Evolutionary conservation across 2,888 invertebrate species (phyloP).

Genomic region (Aromia moschata): DNA sequence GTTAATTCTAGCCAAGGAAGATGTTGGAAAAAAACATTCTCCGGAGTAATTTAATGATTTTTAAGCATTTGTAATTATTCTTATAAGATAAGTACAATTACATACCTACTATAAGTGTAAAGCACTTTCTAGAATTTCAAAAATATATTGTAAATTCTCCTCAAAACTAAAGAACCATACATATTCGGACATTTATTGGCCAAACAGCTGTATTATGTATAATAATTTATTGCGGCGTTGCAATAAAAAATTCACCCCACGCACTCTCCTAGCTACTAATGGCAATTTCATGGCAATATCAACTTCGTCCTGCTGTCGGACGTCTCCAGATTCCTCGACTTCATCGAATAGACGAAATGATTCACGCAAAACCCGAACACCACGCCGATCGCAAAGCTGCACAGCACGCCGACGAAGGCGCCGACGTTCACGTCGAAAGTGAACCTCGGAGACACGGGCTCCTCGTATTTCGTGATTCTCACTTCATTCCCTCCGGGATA

Average conservation of each 20-base stretch:
- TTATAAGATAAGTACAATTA: too few relatives aligned
- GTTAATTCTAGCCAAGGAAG: too few relatives aligned
- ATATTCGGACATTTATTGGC: background rate
- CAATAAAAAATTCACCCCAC: too few relatives aligned
- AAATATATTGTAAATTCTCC: too few relatives aligned
- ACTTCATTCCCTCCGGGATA: background rate
- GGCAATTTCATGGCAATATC: conserved; percentile 18
- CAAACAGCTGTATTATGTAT: background rate
- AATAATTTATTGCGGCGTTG: conserved; percentile 12
- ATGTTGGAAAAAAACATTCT: too few relatives aligned
- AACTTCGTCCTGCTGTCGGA: conserved; percentile 22
- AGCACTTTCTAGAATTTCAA: too few relatives aligned
- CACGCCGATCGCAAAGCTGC: conserved; percentile 34
- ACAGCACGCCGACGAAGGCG: conserved; percentile 20
- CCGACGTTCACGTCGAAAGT: conserved; percentile 8
- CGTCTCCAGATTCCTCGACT: conserved; percentile 33
- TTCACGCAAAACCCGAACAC: conserved; percentile 32
- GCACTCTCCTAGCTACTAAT: too few relatives aligned
- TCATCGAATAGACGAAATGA: conserved; percentile 27
- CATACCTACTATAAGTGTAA: too few relatives aligned
- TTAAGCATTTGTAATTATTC: too few relatives aligned
- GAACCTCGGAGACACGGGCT: background rate
- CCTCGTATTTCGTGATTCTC: conserved; percentile 1
- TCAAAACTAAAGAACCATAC: too few relatives aligned
- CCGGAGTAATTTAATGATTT: too few relatives aligned